A percentile compares a stretch with the other conserved stretches of the same genome.
These are phyloP conservation scores for Thermophis baileyi DNA, from an alignment of 2,113 vertebrate genomes.

Conservation along the genomic window DNA sequence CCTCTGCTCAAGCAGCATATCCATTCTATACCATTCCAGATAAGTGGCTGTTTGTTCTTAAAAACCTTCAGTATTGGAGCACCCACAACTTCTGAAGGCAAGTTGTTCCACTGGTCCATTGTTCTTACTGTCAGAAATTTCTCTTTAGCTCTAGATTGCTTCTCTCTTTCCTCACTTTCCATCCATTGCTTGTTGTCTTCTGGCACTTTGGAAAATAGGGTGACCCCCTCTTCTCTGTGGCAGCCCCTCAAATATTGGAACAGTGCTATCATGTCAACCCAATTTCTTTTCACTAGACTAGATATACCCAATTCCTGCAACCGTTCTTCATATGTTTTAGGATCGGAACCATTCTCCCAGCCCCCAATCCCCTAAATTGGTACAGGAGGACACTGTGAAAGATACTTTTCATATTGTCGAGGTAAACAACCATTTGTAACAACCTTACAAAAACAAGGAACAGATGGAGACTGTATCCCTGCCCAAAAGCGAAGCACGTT, in stretches of 20 bases:
- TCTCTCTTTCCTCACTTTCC: not conserved
- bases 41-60: not conserved
- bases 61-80: not conserved
- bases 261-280: not conserved
- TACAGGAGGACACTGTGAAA: not conserved
- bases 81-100: not conserved
- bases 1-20: not conserved
- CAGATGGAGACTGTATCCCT: not conserved
- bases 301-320: not conserved
- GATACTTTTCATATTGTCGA: not conserved
- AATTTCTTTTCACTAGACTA: not conserved
- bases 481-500: not conserved
- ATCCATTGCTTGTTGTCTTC: not conserved
- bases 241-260: not conserved
- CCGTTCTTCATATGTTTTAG: not conserved
- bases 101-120: not conserved
- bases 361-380: not conserved
- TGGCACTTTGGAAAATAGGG: not conserved
- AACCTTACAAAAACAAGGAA: not conserved
- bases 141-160: not conserved
- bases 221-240: not conserved
- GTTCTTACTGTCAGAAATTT: not conserved
- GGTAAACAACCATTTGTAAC: not conserved
- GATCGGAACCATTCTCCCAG: not conserved
- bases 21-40: not conserved